A percentile compares a stretch with the other conserved stretches of the same genome.
phyloP scores from a whole-genome alignment of 2,113 vertebrate genomes.

The Pteronura brasiliensis region DNA sequence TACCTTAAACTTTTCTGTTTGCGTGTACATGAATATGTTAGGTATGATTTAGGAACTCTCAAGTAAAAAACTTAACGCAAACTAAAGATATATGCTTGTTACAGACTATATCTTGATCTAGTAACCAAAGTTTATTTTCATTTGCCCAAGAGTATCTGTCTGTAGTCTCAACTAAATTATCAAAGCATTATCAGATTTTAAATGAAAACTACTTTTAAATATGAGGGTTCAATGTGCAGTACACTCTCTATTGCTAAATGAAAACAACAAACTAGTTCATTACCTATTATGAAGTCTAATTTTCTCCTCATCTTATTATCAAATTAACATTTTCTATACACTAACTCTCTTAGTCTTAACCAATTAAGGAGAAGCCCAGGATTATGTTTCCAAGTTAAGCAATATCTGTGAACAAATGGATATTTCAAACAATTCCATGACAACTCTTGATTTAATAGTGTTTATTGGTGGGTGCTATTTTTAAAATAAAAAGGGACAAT shows the following conservation, averaged over 20 bases:
- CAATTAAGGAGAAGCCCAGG: background rate
- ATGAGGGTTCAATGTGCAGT: background rate
- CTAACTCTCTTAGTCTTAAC: background rate
- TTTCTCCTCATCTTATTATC: background rate
- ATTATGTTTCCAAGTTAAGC: background rate
- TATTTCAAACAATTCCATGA: background rate
- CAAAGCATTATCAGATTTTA: background rate
- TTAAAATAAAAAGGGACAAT: background rate
- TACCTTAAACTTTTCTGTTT: background rate
- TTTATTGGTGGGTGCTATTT: background rate
- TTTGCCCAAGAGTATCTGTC: background rate
- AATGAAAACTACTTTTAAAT: background rate
- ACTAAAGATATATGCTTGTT: background rate
- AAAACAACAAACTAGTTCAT: background rate
- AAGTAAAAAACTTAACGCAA: background rate
- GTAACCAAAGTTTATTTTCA: background rate
- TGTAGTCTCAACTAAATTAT: background rate
- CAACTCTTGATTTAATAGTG: background rate
- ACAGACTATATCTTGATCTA: background rate
- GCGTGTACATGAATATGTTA: background rate
- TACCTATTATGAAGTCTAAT: background rate
- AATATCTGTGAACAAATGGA: background rate
- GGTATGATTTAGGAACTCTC: background rate
- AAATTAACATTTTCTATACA: background rate
- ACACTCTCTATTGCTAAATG: background rate